These are phyloP conservation scores for Xerus inauris DNA, from an alignment of 2,113 vertebrate species.

Conservation along the genomic window DNA sequence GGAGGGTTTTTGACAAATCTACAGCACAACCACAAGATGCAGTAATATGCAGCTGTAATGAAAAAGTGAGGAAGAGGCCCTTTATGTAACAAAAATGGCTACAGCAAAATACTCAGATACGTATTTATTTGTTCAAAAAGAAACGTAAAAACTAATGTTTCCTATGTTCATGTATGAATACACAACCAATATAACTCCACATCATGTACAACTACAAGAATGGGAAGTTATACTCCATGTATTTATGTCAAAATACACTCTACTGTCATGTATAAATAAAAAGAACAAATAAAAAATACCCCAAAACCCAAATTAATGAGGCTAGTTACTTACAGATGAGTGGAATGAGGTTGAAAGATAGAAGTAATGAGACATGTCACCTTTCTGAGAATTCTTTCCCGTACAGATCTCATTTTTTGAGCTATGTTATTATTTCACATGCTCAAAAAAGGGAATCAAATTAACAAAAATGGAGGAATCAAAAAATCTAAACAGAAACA, in stretches of 20 bases:
- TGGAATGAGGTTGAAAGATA: neutral
- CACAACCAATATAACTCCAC: too few species aligned
- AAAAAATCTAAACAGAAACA: slow-evolving; percentile 7
- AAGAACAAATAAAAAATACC: too few species aligned
- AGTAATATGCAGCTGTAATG: neutral
- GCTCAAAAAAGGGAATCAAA: neutral
- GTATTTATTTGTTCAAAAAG: neutral
- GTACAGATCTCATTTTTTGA: neutral
- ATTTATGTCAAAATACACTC: too few species aligned
- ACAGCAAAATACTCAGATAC: neutral
- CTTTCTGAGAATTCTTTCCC: neutral
- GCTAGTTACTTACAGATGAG: neutral
- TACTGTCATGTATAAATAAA: too few species aligned
- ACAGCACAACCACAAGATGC: neutral
- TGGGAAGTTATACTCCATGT: too few species aligned
- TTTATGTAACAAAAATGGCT: neutral
- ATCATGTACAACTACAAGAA: too few species aligned
- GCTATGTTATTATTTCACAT: neutral
- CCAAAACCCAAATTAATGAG: neutral
- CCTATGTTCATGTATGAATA: too few species aligned
- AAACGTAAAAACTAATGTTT: neutral
- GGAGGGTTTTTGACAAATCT: neutral
- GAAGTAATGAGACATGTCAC: neutral
- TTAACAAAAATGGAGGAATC: neutral
- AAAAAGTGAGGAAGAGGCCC: neutral